phyloP scores from a whole-genome alignment of 2,797 vertebrate genomes.

The Periparus ater region DNA sequence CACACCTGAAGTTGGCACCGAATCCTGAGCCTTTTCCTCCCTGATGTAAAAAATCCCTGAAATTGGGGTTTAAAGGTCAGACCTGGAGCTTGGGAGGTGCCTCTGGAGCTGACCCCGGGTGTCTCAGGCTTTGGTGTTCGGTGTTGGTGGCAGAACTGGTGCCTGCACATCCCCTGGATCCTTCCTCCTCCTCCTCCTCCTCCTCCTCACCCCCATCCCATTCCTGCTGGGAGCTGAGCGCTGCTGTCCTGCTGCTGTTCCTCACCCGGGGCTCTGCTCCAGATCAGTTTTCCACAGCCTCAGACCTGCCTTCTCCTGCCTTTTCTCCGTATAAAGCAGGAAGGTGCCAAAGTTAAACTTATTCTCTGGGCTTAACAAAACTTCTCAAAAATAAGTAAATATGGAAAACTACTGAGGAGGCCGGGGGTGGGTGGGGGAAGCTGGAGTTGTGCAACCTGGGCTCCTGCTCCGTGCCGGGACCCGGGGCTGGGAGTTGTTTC shows the following conservation, averaged over 20 bases:
- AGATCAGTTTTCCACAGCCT: rapidly evolving
- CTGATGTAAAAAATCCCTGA: neutral
- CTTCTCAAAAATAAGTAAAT: neutral
- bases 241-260: neutral
- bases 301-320: neutral
- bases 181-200: no score
- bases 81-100: neutral
- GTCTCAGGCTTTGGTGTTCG: neutral
- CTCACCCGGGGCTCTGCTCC: neutral
- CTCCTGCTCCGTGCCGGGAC: neutral
- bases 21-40: neutral
- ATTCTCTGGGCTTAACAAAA: neutral
- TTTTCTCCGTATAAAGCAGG: neutral
- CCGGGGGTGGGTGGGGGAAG: neutral
- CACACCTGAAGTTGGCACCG: neutral
- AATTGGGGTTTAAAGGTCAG: neutral
- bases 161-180: neutral
- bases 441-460: neutral
- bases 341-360: neutral
- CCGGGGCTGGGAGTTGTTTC: neutral
- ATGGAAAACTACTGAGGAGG: neutral
- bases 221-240: neutral
- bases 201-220: neutral
- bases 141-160: neutral
- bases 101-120: rapidly evolving